Conservation (phyloP, 2,888 invertebrate species). For the Hybos culiciformis region DNA sequence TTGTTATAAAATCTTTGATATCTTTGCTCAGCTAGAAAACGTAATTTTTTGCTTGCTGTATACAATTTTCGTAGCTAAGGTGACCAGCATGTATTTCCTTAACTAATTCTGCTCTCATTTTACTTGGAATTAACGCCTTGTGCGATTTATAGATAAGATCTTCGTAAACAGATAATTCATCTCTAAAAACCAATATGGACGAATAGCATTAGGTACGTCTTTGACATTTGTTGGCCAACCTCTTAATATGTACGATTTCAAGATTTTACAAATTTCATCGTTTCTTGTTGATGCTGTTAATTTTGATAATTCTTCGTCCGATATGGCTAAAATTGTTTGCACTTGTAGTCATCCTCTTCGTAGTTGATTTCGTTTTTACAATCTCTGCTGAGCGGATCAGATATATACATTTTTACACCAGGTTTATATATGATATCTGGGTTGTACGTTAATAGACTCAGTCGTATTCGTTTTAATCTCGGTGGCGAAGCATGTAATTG, state of each 20-base stretch:
- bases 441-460: slow-evolving; percentile 6
- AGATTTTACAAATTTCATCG: slow-evolving; percentile 6
- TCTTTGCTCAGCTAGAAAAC: no score
- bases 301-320: slow-evolving; percentile 1
- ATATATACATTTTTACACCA: slow-evolving; percentile 4
- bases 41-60: no score
- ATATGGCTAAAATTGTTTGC: slow-evolving; percentile 4
- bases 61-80: no score
- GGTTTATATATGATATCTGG: slow-evolving; percentile 1
- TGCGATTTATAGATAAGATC: no score
- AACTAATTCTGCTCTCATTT: no score
- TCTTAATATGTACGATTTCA: slow-evolving; percentile 2
- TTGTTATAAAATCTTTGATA: no score
- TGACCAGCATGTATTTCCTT: no score
- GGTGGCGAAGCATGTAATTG: slow-evolving; percentile 6
- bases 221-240: slow-evolving; percentile 2
- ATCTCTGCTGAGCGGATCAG: slow-evolving; percentile 6
- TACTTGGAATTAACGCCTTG: no score
- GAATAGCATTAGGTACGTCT: neutral
- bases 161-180: slow-evolving; percentile 5
- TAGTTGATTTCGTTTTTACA: slow-evolving; percentile 2
- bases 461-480: slow-evolving; percentile 4
- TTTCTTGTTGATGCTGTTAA: slow-evolving; percentile 1
- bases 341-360: slow-evolving; percentile 5
- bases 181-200: slow-evolving; percentile 6